Conservation (phyloP, 2,797 vertebrate species). For the Gouania willdenowi region DNA sequence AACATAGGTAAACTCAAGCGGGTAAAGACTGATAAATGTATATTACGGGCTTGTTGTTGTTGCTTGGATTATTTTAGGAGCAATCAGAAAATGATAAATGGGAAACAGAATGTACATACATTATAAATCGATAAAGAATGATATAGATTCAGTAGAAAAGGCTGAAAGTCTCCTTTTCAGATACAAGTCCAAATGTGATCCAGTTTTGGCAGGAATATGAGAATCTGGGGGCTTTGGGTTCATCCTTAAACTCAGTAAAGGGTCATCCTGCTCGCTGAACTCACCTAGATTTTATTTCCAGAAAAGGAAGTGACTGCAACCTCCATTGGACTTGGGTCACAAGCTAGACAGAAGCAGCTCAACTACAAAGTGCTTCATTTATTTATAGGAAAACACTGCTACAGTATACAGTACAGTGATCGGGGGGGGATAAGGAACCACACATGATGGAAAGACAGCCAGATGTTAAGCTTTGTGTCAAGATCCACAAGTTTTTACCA, state of each 20-base stretch:
- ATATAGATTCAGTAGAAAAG: no score
- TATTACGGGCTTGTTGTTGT: no score
- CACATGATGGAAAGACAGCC: slow-evolving; percentile 48
- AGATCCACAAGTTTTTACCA: slow-evolving; percentile 43
- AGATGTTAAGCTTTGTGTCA: slow-evolving; percentile 55
- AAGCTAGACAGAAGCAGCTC: slow-evolving; percentile 46
- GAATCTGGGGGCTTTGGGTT: slow-evolving; percentile 54
- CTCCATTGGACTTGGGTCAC: slow-evolving; percentile 60
- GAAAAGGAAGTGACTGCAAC: slow-evolving; percentile 70
- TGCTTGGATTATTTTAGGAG: no score
- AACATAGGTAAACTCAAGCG: no score
- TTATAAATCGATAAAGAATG: no score
- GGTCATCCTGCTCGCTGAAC: slow-evolving; percentile 58
- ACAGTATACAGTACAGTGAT: slow-evolving; percentile 65
- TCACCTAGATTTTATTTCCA: slow-evolving; percentile 50
- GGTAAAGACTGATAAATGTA: no score
- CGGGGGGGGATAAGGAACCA: slow-evolving; percentile 40
- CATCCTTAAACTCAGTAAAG: slow-evolving; percentile 46
- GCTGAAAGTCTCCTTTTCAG: slow-evolving; percentile 17
- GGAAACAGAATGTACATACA: no score
- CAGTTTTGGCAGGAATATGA: slow-evolving; percentile 2
- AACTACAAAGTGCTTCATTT: slow-evolving; percentile 71
- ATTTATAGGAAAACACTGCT: slow-evolving; percentile 77
- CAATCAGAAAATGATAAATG: no score
- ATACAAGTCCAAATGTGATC: slow-evolving; percentile 26